These are phyloP conservation scores for Ptychoptera contaminata DNA, from an alignment of 2,888 invertebrate genomes.

Conservation along the genomic window DNA sequence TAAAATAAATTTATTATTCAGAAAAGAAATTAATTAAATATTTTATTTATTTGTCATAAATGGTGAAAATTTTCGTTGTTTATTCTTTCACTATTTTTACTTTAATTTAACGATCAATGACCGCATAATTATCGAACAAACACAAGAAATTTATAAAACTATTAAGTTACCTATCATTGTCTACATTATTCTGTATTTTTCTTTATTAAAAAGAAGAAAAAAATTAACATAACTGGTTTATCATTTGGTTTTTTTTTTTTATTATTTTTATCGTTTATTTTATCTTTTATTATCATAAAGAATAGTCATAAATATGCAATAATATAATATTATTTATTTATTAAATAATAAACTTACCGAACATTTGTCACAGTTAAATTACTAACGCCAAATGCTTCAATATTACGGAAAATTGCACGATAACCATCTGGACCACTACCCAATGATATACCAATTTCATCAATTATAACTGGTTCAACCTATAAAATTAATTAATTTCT, in stretches of 20 bases:
- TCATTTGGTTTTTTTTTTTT: too few relatives aligned
- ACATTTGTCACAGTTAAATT: constrained; percentile 64
- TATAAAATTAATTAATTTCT: constrained; percentile 20
- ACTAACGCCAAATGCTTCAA: constrained; percentile 66
- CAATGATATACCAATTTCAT: constrained; percentile 64
- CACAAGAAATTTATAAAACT: too few relatives aligned
- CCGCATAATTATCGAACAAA: too few relatives aligned
- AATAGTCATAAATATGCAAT: constrained; percentile 4
- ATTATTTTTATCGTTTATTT: too few relatives aligned
- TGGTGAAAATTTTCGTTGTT: background rate
- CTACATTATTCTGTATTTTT: too few relatives aligned
- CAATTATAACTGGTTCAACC: constrained; percentile 69
- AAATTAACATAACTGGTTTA: too few relatives aligned
- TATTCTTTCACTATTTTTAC: too few relatives aligned
- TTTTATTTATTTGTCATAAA: background rate
- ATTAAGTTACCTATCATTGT: too few relatives aligned
- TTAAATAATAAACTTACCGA: constrained; percentile 35
- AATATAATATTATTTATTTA: background rate
- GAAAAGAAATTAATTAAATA: background rate
- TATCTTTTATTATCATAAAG: background rate
- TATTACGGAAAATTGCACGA: constrained; percentile 62
- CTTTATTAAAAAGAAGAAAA: too few relatives aligned
- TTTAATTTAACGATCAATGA: too few relatives aligned
- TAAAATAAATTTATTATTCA: constrained; percentile 15
- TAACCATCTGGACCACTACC: constrained; percentile 73